Base-by-base conservation (phyloP, 2,797 vertebrate genomes). In the Hyperoplus immaculatus region DNA sequence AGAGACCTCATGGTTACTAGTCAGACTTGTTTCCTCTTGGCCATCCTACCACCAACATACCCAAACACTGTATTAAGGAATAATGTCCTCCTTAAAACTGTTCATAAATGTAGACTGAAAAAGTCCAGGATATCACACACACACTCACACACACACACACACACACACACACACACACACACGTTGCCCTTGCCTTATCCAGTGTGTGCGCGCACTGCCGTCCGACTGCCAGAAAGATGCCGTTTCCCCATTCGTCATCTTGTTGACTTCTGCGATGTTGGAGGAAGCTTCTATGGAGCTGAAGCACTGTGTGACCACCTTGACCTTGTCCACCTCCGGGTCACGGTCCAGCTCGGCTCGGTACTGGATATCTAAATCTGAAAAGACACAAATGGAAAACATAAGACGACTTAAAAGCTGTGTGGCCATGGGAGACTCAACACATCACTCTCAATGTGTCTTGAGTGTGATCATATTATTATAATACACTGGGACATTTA, bases 201-300 rank as follows among this genome's bases (percentile, higher is more conserved):
- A 99, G 69, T 99, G 98, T 0, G 98, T 98, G 38, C 97, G 97
- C 1, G 98, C 97, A 0, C 97, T 99, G 50, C 98, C 98, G 1
- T 99, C 98, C 0, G 98, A 99, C 93, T 99, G 97, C 98, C 98
- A 99, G 90, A 97, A 99, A 51, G 98, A 97, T 0, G 95, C 89
- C 0, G 98, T 99, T 60, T 99, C 98, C 9, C 98, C 97, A 0
- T 99, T 99, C 2, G 97, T 97, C 97, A 99, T 97, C 92, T 98
- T 98, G 92, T 96, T 95, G 6, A 98, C 90, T 63, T 99, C 98
- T 0, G 95, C 84, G 0, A 95, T 95, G 36, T 99, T 99, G 73
- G 98, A 99, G 0, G 98, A 99, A 10, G 96, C 96, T 82, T 99
- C 98, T 67, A 99, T 97, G 50, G 96, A 93, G 75, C 95, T 96